phyloP scores from a whole-genome alignment of 2,888 invertebrate genomes.

The Ophion costatus region DNA sequence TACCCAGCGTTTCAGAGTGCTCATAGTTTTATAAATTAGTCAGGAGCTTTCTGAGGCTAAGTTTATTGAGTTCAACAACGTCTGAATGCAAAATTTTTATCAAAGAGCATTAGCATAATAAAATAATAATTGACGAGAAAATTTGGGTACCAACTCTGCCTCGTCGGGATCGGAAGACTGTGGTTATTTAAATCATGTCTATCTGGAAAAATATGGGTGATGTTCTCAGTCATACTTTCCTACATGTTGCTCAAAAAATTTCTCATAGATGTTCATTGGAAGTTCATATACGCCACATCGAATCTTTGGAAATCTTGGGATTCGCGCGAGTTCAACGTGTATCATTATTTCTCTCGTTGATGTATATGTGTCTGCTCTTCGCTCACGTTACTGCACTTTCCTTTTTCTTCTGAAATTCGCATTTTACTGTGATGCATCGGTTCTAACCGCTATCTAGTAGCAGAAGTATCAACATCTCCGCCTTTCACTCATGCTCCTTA shows the following conservation, averaged over 20 bases:
- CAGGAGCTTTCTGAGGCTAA: too few relatives aligned
- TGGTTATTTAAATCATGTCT: neutral
- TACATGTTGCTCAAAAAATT: slow-evolving; percentile 8
- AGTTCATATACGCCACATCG: slow-evolving; percentile 30
- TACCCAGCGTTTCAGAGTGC: too few relatives aligned
- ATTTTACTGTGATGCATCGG: slow-evolving; percentile 59
- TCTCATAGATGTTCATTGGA: neutral
- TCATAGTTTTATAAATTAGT: too few relatives aligned
- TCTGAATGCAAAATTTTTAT: too few relatives aligned
- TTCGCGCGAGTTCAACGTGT: slow-evolving; percentile 61
- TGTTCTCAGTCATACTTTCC: neutral
- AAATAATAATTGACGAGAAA: neutral
- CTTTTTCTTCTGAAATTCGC: slow-evolving; percentile 59
- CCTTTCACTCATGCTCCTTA: slow-evolving; percentile 61
- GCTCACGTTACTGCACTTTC: slow-evolving; percentile 53
- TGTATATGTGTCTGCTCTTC: slow-evolving; percentile 4
- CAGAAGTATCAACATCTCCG: slow-evolving; percentile 59
- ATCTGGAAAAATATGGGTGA: neutral
- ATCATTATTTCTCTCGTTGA: slow-evolving; percentile 41
- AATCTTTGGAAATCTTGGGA: slow-evolving; percentile 50
- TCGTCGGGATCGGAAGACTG: neutral
- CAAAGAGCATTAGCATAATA: neutral
- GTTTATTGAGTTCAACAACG: too few relatives aligned
- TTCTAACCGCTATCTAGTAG: slow-evolving; percentile 43
- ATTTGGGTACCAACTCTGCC: neutral